Conservation (phyloP, 2,113 vertebrate genomes). For the Oxyruncus cristatus region DNA sequence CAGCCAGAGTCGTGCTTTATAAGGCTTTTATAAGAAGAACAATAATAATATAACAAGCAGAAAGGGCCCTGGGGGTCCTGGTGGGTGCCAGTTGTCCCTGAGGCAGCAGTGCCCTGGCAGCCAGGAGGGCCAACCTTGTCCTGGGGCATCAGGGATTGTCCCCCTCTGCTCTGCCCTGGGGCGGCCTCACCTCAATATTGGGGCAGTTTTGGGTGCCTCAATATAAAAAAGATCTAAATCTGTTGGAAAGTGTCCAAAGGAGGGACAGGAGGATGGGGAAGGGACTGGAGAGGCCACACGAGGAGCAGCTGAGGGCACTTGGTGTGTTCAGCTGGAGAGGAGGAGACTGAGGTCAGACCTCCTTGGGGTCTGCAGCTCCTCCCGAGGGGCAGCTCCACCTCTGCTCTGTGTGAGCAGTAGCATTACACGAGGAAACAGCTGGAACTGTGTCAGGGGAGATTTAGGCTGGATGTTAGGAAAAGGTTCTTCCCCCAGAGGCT, state of each 20-base stretch:
- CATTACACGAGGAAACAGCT: neutral
- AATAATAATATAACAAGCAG: too few species aligned
- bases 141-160: neutral
- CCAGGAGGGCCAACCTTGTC: neutral
- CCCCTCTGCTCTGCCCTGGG: neutral
- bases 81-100: neutral
- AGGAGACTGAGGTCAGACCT: neutral
- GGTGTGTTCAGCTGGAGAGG: neutral
- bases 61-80: neutral
- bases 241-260: neutral
- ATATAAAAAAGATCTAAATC: neutral
- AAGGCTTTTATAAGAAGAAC: neutral
- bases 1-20: neutral
- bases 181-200: neutral
- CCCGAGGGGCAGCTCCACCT: neutral
- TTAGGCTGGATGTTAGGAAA: neutral
- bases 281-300: neutral
- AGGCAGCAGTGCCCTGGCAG: neutral
- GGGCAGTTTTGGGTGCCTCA: neutral
- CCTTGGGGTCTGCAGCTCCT: neutral
- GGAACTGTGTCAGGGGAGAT: neutral
- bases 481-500: neutral
- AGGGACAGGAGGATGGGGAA: neutral
- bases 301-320: neutral
- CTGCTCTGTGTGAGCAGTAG: neutral